Evolutionary conservation across 2,113 vertebrate species (phyloP).

Genomic region (Echinops telfairi): DNA sequence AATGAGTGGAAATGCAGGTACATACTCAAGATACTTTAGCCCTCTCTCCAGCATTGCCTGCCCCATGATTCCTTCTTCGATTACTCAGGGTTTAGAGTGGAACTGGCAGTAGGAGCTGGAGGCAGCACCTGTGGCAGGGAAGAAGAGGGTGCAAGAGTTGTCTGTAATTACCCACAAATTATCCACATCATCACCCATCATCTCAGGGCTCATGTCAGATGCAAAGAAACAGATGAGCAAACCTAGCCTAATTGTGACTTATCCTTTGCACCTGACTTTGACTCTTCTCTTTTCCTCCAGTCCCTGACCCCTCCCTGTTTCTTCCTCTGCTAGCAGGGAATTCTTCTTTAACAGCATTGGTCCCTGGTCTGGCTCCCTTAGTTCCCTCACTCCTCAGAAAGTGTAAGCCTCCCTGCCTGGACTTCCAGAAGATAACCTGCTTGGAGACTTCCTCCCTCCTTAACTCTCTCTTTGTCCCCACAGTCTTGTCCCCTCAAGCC

Average conservation of each 20-base stretch:
- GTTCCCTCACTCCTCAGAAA: too few relatives aligned
- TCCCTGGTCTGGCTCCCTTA: not conserved
- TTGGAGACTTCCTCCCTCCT: not conserved
- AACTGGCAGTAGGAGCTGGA: not conserved
- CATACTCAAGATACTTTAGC: not conserved
- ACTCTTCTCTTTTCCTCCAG: not conserved
- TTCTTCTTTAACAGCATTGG: not conserved
- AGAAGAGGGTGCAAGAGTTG: not conserved
- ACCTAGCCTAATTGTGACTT: not conserved
- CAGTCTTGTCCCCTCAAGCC: not conserved
- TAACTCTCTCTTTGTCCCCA: not conserved
- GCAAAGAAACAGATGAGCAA: conserved; percentile 34
- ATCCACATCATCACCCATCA: conserved; percentile 54
- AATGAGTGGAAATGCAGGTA: not conserved
- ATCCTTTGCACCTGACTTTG: conserved; percentile 24
- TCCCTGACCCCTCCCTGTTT: not conserved
- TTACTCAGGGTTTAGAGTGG: not conserved
- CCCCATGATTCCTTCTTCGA: not conserved
- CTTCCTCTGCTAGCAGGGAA: not conserved
- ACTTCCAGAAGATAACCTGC: not conserved
- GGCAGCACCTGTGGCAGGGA: conserved; percentile 8
- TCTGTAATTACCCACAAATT: conserved; percentile 60
- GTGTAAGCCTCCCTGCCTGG: too few relatives aligned
- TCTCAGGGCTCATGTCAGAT: conserved; percentile 52
- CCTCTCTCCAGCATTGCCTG: not conserved